phyloP scores from a whole-genome alignment of 30 jellyfish, hydroid and myxozoan genomes.

The Clytia hemisphaerica region DNA sequence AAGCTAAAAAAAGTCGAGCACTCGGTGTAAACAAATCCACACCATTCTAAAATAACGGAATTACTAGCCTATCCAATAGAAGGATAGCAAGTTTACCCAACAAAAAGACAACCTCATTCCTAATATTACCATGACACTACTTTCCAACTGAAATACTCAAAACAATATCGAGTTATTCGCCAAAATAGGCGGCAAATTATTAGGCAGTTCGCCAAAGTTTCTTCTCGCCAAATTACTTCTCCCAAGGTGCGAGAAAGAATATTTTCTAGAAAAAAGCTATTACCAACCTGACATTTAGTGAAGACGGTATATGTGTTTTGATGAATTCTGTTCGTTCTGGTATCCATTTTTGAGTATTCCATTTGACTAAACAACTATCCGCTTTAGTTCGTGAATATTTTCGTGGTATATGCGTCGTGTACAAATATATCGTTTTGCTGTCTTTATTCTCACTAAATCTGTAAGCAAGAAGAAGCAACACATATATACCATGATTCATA shows the following conservation, averaged over 20 bases:
- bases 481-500: no score
- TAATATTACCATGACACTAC: no score
- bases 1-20: not conserved
- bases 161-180: no score
- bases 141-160: no score
- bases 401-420: constrained; percentile 75
- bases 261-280: not conserved
- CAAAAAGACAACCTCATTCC: no score
- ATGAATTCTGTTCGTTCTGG: constrained; percentile 49
- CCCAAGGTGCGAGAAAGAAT: no score
- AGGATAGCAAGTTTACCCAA: no score
- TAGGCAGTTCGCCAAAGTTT: not conserved
- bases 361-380: constrained; percentile 62
- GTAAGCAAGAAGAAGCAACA: no score
- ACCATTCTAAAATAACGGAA: no score
- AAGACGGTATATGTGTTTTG: constrained; percentile 42
- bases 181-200: not conserved
- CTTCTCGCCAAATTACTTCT: not conserved
- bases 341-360: constrained; percentile 78
- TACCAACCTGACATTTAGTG: constrained; percentile 78
- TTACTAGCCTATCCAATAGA: no score
- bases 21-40: no score
- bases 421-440: constrained; percentile 36
- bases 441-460: constrained; percentile 58
- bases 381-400: constrained; percentile 42